Evolutionary conservation across 2,797 vertebrate species (phyloP), one percentile per base, ranked within the genome.

Genomic region (Molossus molossus): DNA sequence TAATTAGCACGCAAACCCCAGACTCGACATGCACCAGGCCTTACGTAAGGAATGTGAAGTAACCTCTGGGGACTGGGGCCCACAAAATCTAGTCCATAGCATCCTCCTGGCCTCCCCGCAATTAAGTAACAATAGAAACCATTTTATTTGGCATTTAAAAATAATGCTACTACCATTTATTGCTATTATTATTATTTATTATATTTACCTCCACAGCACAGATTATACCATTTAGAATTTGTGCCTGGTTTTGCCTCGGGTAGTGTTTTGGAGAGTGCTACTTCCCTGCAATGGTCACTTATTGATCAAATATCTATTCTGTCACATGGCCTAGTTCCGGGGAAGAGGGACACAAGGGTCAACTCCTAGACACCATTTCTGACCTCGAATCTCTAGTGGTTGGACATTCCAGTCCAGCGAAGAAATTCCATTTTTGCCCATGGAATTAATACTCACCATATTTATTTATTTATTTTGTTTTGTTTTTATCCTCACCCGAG

Each of bases 1-100:
- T 90, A 94, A 92, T 95, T 90, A 95, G 87, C 76, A 95, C 65
- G 55, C 70, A 84, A 96, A 57, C 29, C 57, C 33, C 48, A 89
- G 70, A 92, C n/a, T 90, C 94, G 87, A 87, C 83, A 90, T 81
- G 92, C 87, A 53, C 53, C 81, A 94, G 95, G 48, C n/a, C 25
- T 93, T 58, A 62, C 33, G 87, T 25, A 91, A 53, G 60, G 60
- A 88, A 84, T 65, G 53, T 14, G 23, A 86, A 88, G 73, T 72
- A 64, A 65, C 15, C 40, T 67, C 48, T 23, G 27, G 15, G n/a
- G 5, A 48, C 53, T 40, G 55, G 27, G 62, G 45, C 25, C 50
- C 70, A 83, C 48, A 93, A 92, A 90, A 94, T 62, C 67, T 86
- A 48, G 80, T 55, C 65, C 14, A 37, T 4, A 69, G 60, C 5